phyloP scores from a whole-genome alignment of 2,797 vertebrate genomes.

The Erethizon dorsatum region DNA sequence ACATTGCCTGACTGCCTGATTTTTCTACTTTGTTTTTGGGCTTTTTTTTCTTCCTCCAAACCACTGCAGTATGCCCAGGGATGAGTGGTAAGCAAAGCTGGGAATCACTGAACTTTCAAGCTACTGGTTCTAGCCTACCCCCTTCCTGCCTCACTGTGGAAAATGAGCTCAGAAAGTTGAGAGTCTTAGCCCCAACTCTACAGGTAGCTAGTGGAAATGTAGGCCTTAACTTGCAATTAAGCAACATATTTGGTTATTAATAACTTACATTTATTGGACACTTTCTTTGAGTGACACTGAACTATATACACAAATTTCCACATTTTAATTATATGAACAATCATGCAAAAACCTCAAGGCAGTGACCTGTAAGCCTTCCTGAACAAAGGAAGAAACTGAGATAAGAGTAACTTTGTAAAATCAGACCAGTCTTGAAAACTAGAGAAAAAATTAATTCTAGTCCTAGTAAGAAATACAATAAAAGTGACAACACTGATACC shows the following conservation, averaged over 20 bases:
- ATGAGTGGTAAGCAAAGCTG: not conserved
- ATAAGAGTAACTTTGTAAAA: not conserved
- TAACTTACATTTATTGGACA: not conserved
- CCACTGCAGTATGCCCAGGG: not conserved
- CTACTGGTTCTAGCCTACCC: not conserved
- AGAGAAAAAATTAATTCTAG: not conserved
- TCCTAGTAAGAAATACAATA: not conserved
- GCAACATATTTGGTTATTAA: not conserved
- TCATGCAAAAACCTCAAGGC: not conserved
- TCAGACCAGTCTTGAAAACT: not conserved
- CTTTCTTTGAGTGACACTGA: not conserved
- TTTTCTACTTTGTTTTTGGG: slow-evolving; percentile 10
- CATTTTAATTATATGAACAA: not conserved
- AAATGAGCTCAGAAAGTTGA: slow-evolving; percentile 24
- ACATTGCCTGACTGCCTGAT: not conserved
- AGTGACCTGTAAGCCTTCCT: not conserved
- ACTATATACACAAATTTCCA: slow-evolving; percentile 33
- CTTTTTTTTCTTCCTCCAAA: not conserved
- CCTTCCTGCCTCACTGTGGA: not conserved
- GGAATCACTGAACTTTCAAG: slow-evolving; percentile 36
- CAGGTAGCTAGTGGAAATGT: not conserved
- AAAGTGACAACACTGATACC: not conserved
- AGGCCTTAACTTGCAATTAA: slow-evolving; percentile 38
- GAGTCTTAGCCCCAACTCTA: slow-evolving; percentile 38
- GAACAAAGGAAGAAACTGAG: not conserved